phyloP scores from a whole-genome alignment of 2,797 vertebrate species.

The Poeciliopsis turneri region DNA sequence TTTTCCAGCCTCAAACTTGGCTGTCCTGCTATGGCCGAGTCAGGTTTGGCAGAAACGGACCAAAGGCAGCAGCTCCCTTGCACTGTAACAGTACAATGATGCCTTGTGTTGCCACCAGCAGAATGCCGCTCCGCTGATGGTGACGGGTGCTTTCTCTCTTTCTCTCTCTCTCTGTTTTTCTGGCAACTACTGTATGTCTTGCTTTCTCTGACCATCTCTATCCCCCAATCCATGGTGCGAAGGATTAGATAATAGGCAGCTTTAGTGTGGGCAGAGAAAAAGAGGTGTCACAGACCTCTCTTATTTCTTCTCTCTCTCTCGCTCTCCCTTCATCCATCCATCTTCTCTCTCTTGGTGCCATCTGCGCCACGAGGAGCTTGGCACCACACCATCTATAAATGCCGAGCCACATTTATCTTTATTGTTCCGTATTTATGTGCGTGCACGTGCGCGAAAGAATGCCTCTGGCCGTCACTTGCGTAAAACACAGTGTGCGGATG shows the following conservation, averaged over 20 bases:
- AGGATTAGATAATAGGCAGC: conserved; percentile 82
- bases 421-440: conserved; percentile 6
- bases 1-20: conserved; percentile 35
- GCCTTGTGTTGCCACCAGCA: conserved; percentile 60
- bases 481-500: conserved; percentile 1
- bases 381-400: conserved; percentile 64
- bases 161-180: conserved; percentile 18
- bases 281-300: conserved; percentile 79
- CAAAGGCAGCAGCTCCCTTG: conserved; percentile 40
- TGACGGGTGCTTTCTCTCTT: conserved; percentile 37
- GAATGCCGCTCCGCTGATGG: conserved; percentile 42
- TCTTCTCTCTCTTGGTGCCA: conserved; percentile 67
- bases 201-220: conserved; percentile 58
- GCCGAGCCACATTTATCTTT: conserved; percentile 45
- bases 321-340: conserved; percentile 40
- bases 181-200: conserved; percentile 64
- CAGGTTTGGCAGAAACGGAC: conserved; percentile 34
- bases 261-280: conserved; percentile 79
- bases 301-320: conserved; percentile 55
- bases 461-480: background rate
- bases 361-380: conserved; percentile 76
- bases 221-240: conserved; percentile 58
- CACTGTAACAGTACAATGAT: conserved; percentile 65
- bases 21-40: conserved; percentile 10
- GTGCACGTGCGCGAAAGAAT: background rate